Conservation (phyloP, 2,113 vertebrate species). For the Corydoras sp. region DNA sequence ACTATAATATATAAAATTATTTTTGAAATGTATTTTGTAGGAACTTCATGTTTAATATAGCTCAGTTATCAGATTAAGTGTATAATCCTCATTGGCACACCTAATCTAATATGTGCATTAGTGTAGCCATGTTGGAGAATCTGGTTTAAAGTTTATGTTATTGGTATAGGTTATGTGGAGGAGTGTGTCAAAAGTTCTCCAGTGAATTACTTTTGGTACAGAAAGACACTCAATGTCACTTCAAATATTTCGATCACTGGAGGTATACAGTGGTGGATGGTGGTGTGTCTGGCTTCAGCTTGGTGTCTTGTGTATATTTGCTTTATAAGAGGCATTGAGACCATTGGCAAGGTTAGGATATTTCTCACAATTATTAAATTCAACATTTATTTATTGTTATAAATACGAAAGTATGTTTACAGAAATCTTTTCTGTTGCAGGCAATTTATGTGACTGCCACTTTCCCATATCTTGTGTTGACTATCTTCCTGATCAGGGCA, state of each 20-base stretch:
- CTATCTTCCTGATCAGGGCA: slow-evolving; percentile 77
- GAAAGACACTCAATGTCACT: slow-evolving; percentile 71
- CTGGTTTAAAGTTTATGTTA: too few species aligned
- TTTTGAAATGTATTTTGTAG: too few species aligned
- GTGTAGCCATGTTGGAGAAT: too few species aligned
- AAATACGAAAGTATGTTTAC: background rate
- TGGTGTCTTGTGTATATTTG: slow-evolving; percentile 73
- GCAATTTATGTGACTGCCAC: slow-evolving; percentile 80
- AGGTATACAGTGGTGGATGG: slow-evolving; percentile 65
- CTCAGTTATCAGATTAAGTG: too few species aligned
- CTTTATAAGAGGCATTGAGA: slow-evolving; percentile 72
- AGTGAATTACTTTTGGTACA: slow-evolving; percentile 80
- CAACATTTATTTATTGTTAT: background rate
- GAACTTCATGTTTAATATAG: too few species aligned
- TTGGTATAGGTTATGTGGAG: slow-evolving; percentile 53
- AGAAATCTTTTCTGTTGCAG: slow-evolving; percentile 49
- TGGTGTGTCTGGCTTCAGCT: slow-evolving; percentile 59
- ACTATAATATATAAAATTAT: too few species aligned
- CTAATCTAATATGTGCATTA: too few species aligned
- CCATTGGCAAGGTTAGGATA: slow-evolving; percentile 68
- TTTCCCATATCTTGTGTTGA: slow-evolving; percentile 82
- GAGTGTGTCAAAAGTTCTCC: slow-evolving; percentile 67
- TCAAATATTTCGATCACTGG: slow-evolving; percentile 52
- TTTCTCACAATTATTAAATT: background rate
- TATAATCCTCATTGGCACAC: too few species aligned